Base-by-base conservation (phyloP, 1,140 invertebrate genomes). In the Aporrectodea caliginosa region DNA sequence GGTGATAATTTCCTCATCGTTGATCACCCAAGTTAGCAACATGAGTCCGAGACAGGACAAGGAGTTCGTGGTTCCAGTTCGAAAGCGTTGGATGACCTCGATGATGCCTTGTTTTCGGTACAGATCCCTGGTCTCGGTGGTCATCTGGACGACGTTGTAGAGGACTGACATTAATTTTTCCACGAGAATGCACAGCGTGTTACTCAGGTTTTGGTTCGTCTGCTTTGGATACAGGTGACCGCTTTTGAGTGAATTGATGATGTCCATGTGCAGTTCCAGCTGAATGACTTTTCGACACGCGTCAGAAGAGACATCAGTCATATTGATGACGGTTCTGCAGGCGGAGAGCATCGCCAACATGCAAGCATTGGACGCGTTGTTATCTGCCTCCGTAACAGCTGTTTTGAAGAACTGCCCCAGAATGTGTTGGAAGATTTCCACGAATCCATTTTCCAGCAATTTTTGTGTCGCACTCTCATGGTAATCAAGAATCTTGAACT, bases 21-120 rank as follows among this genome's bases (percentile, higher is more conserved):
- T 79, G 32, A 79, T 79, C 70, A 79, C 16, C 16, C 73, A 79
- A 16, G 78, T 71, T 6, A 79, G 78, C 2, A 79, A n/a, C 32
- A 79, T 35, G 12, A 1, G n/a, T 29, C 30, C 71, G 22, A 75
- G 73, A 29, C 34, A 74, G 31, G 27, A 14, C 29, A 79, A 22
- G 43, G 43, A 58, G 43, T 58, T 22, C 6, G 22, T 22, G 43
- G 43, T 58, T 22, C 22, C 22, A 6, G 43, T 58, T 22, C 6
- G 6, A 22, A 58, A 58, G 22, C 43, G 43, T 22, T 58, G 43
- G 6, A 58, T 6, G 22, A 58, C 43, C 43, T 58, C 43, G 43
- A 58, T 22, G 43, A 58, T 58, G 43, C 22, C 43, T 22, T 58
- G 43, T 6, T 58, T 22, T 6, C 43, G 43, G 22, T 12, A 58